A percentile compares a stretch with the other conserved stretches of the same genome.
These are phyloP conservation scores for Teleogryllus occipitalis DNA, from an alignment of 1,140 invertebrate genomes.

Conservation along the genomic window DNA sequence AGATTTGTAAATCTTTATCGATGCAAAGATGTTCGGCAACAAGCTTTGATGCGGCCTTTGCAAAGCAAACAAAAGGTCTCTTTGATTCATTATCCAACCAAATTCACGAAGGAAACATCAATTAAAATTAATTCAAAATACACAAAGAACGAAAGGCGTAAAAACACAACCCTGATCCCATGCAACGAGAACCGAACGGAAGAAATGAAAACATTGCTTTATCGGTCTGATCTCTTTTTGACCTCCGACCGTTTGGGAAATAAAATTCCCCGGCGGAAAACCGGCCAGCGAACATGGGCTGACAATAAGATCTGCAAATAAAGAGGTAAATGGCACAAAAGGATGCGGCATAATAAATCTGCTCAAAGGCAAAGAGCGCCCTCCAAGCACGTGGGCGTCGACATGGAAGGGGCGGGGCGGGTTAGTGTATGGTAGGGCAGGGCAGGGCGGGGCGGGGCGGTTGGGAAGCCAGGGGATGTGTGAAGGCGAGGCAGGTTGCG, in stretches of 20 bases:
- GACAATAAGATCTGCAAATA: too few relatives aligned
- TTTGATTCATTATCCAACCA: neutral
- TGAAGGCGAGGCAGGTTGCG: too few relatives aligned
- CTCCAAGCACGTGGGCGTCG: too few relatives aligned
- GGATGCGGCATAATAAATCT: too few relatives aligned
- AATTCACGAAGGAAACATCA: neutral
- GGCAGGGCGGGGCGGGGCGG: too few relatives aligned
- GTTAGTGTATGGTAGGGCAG: too few relatives aligned
- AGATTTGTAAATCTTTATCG: too few relatives aligned
- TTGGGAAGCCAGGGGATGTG: too few relatives aligned
- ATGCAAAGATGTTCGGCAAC: neutral
- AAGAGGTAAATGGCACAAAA: too few relatives aligned
- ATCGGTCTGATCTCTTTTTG: neutral
- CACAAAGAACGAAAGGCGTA: neutral
- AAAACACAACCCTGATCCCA: neutral
- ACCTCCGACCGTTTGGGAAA: neutral
- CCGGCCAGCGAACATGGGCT: too few relatives aligned
- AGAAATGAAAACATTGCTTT: neutral
- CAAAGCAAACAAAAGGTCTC: neutral
- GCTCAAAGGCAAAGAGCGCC: too few relatives aligned
- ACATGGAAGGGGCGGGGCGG: too few relatives aligned
- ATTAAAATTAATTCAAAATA: conserved; percentile 6
- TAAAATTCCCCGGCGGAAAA: neutral
- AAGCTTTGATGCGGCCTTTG: neutral
- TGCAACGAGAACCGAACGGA: neutral